These are phyloP conservation scores for Neodontobutis hainanensis DNA, from an alignment of 2,113 vertebrate genomes.

Conservation along the genomic window DNA sequence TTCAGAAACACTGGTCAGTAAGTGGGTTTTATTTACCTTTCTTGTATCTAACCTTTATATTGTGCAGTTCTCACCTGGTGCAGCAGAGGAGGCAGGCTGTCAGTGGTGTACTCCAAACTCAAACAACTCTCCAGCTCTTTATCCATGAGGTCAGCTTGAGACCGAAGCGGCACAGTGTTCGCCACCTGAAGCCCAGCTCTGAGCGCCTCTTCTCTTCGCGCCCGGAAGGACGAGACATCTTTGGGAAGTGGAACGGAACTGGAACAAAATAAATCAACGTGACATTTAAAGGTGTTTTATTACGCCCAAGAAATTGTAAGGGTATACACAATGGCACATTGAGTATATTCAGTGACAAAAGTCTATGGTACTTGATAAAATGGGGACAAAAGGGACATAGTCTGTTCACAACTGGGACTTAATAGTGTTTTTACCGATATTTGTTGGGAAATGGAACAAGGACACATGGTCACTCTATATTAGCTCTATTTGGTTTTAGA, in stretches of 20 bases:
- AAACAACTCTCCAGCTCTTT: conserved; percentile 83
- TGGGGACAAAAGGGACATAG: too few species aligned
- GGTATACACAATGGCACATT: too few species aligned
- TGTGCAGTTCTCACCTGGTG: conserved; percentile 60
- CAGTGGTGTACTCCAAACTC: conserved; percentile 60
- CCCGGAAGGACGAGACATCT: conserved; percentile 76
- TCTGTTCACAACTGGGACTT: too few species aligned
- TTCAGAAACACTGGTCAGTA: conserved; percentile 34
- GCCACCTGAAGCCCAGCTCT: conserved; percentile 76
- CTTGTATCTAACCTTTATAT: neutral
- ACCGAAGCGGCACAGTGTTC: conserved; percentile 63
- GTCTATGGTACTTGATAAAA: neutral
- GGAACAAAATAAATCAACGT: conserved; percentile 21
- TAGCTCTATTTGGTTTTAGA: too few species aligned
- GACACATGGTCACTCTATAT: too few species aligned
- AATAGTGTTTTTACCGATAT: too few species aligned
- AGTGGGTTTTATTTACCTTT: neutral
- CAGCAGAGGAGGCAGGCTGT: conserved; percentile 71
- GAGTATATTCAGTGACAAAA: too few species aligned
- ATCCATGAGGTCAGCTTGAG: conserved; percentile 77
- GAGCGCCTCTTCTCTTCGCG: conserved; percentile 74
- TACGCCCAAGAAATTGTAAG: too few species aligned
- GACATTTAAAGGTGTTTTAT: conserved; percentile 1
- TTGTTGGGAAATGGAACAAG: too few species aligned
- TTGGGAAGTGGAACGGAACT: conserved; percentile 80